Conservation (phyloP, 2,888 invertebrate genomes). For the Mycalesis mineus region DNA sequence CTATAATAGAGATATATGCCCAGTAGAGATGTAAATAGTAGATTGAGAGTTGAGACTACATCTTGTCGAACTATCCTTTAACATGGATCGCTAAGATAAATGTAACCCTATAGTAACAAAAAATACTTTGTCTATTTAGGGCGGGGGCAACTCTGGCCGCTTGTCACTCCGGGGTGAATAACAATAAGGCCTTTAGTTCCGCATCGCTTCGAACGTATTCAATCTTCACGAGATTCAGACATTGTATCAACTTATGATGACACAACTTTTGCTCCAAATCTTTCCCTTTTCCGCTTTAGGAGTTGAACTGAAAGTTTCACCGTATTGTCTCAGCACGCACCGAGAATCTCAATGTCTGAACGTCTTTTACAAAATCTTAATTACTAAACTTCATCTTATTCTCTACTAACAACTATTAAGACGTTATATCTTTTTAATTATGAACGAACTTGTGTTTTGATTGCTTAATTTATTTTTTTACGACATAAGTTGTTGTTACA, state of each 20-base stretch:
- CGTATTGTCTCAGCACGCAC: conserved; percentile 16
- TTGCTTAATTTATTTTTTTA: not conserved
- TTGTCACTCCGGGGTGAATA: conserved; percentile 72
- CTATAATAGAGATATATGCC: too few relatives aligned
- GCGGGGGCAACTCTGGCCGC: conserved; percentile 54
- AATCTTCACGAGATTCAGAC: conserved; percentile 68
- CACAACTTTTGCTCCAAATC: conserved; percentile 38
- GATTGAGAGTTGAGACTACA: too few relatives aligned
- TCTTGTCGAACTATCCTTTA: too few relatives aligned
- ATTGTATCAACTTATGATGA: conserved; percentile 39
- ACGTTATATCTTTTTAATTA: not conserved
- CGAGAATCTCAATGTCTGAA: conserved; percentile 16
- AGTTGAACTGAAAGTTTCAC: conserved; percentile 27
- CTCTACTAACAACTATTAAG: not conserved
- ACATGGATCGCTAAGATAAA: not conserved
- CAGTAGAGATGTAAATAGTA: too few relatives aligned
- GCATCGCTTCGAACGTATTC: conserved; percentile 59
- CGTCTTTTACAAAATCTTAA: conserved; percentile 15
- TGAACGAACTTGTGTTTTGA: not conserved
- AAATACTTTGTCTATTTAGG: conserved; percentile 46
- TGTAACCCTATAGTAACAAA: not conserved
- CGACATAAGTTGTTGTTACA: too few relatives aligned
- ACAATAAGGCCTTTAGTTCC: conserved; percentile 72
- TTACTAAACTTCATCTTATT: conserved; percentile 17
- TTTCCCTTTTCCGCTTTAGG: conserved; percentile 27